Percentiles rank a stretch among this genome's conserved stretches.
phyloP scores from a whole-genome alignment of 1,140 invertebrate genomes.

The Ridgeia piscesae region DNA sequence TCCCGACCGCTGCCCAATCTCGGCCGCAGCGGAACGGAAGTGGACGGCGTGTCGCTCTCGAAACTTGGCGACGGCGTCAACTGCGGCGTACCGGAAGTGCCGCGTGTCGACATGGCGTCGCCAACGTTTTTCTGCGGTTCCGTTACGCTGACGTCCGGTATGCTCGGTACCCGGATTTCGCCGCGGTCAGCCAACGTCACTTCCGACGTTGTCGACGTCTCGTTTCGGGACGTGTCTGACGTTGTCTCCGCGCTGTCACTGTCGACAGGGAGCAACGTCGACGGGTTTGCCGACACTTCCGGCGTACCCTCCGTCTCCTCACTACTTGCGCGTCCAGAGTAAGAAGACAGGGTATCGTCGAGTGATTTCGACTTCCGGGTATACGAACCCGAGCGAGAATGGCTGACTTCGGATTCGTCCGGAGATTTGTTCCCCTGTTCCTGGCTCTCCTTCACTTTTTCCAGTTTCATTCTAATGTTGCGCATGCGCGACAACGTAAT shows the following conservation, averaged over 20 bases:
- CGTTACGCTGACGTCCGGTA: not conserved
- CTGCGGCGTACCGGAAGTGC: not conserved
- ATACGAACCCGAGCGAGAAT: not conserved
- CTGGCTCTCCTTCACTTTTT: constrained; percentile 18
- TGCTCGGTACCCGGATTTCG: not conserved
- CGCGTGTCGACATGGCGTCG: not conserved
- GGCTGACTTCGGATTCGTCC: not conserved
- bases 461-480: constrained; percentile 14
- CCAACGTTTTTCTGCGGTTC: not conserved
- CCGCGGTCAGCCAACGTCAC: not conserved
- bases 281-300: not conserved
- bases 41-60: not conserved
- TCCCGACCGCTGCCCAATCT: not conserved
- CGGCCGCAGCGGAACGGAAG: too few species aligned
- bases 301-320: not conserved
- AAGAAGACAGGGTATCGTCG: not conserved
- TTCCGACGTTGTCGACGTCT: not conserved
- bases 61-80: not conserved
- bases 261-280: not conserved
- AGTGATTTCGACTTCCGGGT: not conserved
- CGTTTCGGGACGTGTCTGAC: not conserved
- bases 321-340: not conserved
- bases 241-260: not conserved
- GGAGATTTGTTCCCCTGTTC: constrained; percentile 1
- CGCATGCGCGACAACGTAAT: constrained; percentile 14